Evolutionary conservation across 2,113 vertebrate species (phyloP).

Genomic region (Menura novaehollandiae): DNA sequence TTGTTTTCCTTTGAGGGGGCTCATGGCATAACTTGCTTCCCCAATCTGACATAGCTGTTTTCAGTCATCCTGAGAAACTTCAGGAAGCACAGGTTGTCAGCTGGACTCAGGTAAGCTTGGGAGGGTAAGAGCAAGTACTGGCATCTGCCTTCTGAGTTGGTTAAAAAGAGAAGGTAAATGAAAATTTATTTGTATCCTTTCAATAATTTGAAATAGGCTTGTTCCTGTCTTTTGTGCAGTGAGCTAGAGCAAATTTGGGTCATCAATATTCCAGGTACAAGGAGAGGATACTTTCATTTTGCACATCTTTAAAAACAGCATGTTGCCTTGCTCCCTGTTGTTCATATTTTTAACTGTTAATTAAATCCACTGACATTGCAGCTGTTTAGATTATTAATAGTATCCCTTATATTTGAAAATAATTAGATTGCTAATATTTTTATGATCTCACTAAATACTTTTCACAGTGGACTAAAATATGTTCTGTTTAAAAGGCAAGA

Average conservation of each 20-base stretch:
- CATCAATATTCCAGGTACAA: slow-evolving; percentile 41
- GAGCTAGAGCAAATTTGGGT: slow-evolving; percentile 52
- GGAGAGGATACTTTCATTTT: slow-evolving; percentile 47
- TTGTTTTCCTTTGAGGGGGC: background rate
- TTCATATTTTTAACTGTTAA: slow-evolving; percentile 69
- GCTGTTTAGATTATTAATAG: slow-evolving; percentile 62
- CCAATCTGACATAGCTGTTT: background rate
- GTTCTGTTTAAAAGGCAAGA: background rate
- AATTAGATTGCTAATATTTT: slow-evolving; percentile 45
- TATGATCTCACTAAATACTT: slow-evolving; percentile 22
- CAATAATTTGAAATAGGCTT: background rate
- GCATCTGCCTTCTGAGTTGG: background rate
- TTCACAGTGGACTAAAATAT: background rate
- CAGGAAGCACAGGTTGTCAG: background rate
- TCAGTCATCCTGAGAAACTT: background rate
- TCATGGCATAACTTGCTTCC: background rate
- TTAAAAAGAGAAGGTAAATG: background rate
- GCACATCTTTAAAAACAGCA: slow-evolving; percentile 63
- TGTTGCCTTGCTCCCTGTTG: slow-evolving; percentile 56
- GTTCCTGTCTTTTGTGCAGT: background rate
- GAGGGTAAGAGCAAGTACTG: background rate
- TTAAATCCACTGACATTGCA: slow-evolving; percentile 60
- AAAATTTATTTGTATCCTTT: background rate
- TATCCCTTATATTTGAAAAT: slow-evolving; percentile 41
- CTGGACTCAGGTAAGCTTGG: background rate